Base-by-base conservation (phyloP, 2,797 vertebrate species). In the Spea hammondii region DNA sequence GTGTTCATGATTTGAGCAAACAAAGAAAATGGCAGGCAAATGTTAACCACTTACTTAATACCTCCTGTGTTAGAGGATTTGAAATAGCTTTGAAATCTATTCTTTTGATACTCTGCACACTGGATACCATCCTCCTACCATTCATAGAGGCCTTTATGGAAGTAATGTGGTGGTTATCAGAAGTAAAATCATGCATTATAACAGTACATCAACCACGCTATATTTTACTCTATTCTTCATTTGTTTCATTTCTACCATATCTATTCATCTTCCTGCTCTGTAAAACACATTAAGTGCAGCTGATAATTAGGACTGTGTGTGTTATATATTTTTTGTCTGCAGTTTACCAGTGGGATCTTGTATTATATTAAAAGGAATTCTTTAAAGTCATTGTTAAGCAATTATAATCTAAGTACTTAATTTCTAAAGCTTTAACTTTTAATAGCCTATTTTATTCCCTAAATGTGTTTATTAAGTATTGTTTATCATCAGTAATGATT, bases 361-460 rank as follows among this genome's bases (percentile, higher is more conserved):
- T 68, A 75, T 74, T 84, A 76, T 84, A 78, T 82, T 73, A 81
- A 84, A 84, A 83, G 70, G 49, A 57, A 76, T 60, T 75, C 85
- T 85, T 85, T 86, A 83, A 87, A 84, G 85, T 88, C 77, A 79
- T 6, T 83, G 84, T 89, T 85, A 50, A 86, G 81, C 73, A 84
- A 85, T 85, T 86, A 76, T 59, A 84, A 84, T 83, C 75, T 50
- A 64, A 84, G 64, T 51, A 80, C 62, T 83, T 85, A 65, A 86
- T 80, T 50, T 62, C 68, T 13, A 50, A 66, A 84, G 82, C 45
- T 70, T 75, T 70, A 72, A 76, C 74, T 84, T 85, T 83, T 66
- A 84, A 79, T 83, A 80, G 53, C 74, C 59, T 13, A 6, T 0
- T 62, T 55, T 85, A 67, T 81, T 82, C 83, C 76, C 47, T 69